Conservation (phyloP, 2,113 vertebrate species). For the Alligator sinensis region DNA sequence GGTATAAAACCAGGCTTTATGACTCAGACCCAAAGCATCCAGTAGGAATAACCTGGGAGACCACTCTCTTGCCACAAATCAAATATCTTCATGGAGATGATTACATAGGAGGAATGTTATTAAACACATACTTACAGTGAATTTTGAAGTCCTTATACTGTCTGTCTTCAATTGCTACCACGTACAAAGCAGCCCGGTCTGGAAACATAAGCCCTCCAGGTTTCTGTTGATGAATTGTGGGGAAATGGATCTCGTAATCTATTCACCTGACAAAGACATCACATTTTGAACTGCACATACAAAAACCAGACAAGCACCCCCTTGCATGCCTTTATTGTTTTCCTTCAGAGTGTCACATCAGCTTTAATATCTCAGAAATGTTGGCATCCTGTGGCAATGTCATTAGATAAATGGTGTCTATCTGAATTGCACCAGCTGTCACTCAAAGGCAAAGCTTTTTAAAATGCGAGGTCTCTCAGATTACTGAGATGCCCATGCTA, state of each 20-base stretch:
- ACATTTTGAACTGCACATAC: slow-evolving; percentile 87
- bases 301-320: slow-evolving; percentile 78
- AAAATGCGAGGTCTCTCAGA: background rate
- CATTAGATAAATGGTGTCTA: background rate
- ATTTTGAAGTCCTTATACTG: slow-evolving; percentile 99
- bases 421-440: background rate
- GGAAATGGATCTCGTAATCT: slow-evolving; percentile 88
- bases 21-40: background rate
- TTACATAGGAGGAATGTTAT: background rate
- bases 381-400: slow-evolving; percentile 14
- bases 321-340: slow-evolving; percentile 68
- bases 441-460: slow-evolving; percentile 30
- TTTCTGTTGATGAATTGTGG: slow-evolving; percentile 93
- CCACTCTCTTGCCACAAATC: background rate
- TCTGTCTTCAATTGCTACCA: slow-evolving; percentile 97
- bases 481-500: background rate
- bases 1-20: background rate
- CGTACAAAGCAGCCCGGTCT: slow-evolving; percentile 95
- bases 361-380: slow-evolving; percentile 43
- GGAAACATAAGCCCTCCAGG: slow-evolving; percentile 98
- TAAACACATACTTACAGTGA: slow-evolving; percentile 87
- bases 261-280: slow-evolving; percentile 87
- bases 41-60: background rate
- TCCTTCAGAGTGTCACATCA: slow-evolving; percentile 60
- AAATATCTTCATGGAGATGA: background rate